phyloP scores from a whole-genome alignment of 2,113 vertebrate species.

The Scytalopus superciliaris region DNA sequence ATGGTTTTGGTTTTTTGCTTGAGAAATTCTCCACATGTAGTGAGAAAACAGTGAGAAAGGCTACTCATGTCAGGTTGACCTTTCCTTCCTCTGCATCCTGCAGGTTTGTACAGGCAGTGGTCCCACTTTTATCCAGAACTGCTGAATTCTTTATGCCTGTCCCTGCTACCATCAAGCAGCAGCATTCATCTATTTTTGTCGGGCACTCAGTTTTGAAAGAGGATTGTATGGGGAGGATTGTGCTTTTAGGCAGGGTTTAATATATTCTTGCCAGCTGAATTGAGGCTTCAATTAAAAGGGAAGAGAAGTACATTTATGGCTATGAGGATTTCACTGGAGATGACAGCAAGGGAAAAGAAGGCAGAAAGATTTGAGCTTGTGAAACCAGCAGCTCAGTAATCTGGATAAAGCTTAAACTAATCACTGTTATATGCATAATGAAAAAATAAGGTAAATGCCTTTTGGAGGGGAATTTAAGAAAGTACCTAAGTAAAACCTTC shows the following conservation, averaged over 20 bases:
- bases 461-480: slow-evolving; percentile 4
- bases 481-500: background rate
- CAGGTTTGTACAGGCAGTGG: background rate
- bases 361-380: background rate
- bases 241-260: background rate
- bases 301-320: background rate
- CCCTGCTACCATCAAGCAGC: background rate
- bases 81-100: background rate
- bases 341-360: slow-evolving; percentile 2
- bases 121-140: background rate
- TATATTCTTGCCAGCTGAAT: background rate
- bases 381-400: slow-evolving; percentile 34
- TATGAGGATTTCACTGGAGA: background rate
- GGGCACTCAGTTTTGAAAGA: background rate
- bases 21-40: background rate
- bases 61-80: background rate
- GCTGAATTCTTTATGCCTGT: background rate
- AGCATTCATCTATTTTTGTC: background rate
- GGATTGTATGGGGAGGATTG: background rate
- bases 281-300: slow-evolving; percentile 14
- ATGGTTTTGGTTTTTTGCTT: background rate
- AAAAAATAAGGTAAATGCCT: slow-evolving; percentile 32
- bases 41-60: background rate
- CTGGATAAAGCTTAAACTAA: slow-evolving; percentile 53
- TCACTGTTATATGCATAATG: background rate